Evolutionary conservation across 2,797 vertebrate genomes (phyloP), one percentile per base, ranked within the genome.

Genomic region (Notolabrus celidotus): DNA sequence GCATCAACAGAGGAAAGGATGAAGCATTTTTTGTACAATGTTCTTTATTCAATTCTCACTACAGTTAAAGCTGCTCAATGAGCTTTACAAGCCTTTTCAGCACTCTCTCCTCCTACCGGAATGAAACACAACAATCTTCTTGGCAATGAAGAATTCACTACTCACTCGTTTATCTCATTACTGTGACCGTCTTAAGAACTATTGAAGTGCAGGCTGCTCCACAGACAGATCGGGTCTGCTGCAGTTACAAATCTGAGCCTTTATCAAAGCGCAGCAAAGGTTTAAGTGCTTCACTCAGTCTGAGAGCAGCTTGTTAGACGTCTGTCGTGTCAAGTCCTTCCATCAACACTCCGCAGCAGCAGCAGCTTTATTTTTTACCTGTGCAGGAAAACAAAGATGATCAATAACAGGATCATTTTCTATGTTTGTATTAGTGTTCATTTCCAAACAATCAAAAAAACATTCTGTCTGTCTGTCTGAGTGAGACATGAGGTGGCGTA

Each of bases 361-460:
- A 55, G 49, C 16, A 4, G 46, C 11, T 20, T 80, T 54, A 92
- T 38, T 92, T 92, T 68, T 92, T 92, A 82, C 90, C 91, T 92
- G 78, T 31, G 67, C 0, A 63, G 43, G 52, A 62, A 70, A 85
- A 1, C 17, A 27, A 3, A 75, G 23, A 62, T 1, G 4, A 23
- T 47, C 9, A 46, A 15, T 22, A 33, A 45, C 34, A 34, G 10
- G 0, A 12, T 17, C 29, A 0, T 9, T 8, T 2, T 4, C 27
- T 17, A 39, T 41, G 4, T 23, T n/a, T 46, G 12, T 15, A 22
- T 20, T n/a, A 5, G 23, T 2, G 22, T 6, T 23, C 0, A 46
- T 11, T 14, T 23, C 5, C 6, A 46, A 14, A 22, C 11, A 22
- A 46, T 3, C 23, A 20, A 41, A 41, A 41, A 41, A 17, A 41